A percentile compares a stretch with the other conserved stretches of the same genome.
Conservation (phyloP, 2,113 vertebrate species). For the Nipponia nippon region DNA sequence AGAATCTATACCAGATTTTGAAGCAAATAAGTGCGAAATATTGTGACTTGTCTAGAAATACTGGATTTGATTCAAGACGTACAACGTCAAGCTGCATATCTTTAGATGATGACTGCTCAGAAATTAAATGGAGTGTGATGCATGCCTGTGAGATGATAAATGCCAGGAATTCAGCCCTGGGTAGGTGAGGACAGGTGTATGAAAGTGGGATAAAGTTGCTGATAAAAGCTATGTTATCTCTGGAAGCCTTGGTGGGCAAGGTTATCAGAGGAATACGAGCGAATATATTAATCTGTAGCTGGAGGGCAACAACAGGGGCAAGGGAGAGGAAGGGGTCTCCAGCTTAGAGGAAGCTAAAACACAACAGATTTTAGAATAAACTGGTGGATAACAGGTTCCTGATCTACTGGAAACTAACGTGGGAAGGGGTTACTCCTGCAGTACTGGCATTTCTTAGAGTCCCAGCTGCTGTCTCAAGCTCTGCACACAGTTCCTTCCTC, state of each 20-base stretch:
- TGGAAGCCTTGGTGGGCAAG: neutral
- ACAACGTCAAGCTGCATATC: neutral
- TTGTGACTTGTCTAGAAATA: neutral
- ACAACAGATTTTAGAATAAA: neutral
- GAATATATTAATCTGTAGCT: neutral
- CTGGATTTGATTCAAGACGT: neutral
- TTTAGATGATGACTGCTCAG: constrained; percentile 13
- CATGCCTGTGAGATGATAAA: neutral
- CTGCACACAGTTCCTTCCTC: neutral
- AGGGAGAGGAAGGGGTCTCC: neutral
- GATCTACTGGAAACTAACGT: neutral
- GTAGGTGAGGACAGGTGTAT: neutral
- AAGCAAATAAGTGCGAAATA: neutral
- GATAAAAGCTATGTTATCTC: neutral
- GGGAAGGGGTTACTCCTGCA: neutral
- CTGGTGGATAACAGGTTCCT: neutral
- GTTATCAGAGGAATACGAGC: neutral
- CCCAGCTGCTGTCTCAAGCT: neutral
- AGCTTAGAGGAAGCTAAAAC: neutral
- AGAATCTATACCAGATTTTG: neutral
- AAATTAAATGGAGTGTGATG: constrained; percentile 38
- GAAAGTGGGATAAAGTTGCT: neutral
- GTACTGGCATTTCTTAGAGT: neutral
- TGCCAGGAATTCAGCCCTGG: neutral
- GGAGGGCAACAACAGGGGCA: neutral